Evolutionary conservation across 2,113 vertebrate species (phyloP).

Genomic region (Phalacrocorax pelagicus): DNA sequence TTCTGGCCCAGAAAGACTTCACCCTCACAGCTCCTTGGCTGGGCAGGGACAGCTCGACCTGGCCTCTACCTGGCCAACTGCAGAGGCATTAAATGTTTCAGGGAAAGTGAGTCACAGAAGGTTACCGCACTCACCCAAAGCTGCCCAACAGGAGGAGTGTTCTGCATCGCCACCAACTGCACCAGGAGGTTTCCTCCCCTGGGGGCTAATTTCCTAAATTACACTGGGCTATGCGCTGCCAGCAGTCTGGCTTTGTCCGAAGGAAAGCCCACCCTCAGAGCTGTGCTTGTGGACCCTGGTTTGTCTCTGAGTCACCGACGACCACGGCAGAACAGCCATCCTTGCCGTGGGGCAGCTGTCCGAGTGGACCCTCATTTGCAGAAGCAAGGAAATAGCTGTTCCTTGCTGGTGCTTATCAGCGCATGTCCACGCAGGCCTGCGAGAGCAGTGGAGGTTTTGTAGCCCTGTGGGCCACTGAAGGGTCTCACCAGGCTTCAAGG

Average conservation of each 20-base stretch:
- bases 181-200: neutral
- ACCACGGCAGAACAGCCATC: neutral
- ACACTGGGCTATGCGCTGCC: neutral
- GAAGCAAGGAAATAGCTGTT: neutral
- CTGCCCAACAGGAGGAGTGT: neutral
- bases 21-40: rapidly evolving
- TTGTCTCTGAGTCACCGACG: neutral
- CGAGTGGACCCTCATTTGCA: neutral
- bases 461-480: neutral
- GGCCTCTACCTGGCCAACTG: neutral
- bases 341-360: neutral
- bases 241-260: neutral
- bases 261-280: neutral
- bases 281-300: neutral
- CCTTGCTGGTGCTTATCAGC: neutral
- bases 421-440: rapidly evolving
- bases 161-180: neutral
- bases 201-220: neutral
- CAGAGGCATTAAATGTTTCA: neutral
- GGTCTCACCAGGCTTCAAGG: neutral
- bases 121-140: neutral
- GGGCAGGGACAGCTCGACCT: neutral
- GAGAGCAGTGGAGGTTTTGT: neutral
- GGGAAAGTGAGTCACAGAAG: neutral
- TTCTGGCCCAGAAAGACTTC: neutral